Evolutionary conservation across 2,797 vertebrate species (phyloP), one percentile per base, ranked within the genome.

Genomic region (Melanitta fusca): DNA sequence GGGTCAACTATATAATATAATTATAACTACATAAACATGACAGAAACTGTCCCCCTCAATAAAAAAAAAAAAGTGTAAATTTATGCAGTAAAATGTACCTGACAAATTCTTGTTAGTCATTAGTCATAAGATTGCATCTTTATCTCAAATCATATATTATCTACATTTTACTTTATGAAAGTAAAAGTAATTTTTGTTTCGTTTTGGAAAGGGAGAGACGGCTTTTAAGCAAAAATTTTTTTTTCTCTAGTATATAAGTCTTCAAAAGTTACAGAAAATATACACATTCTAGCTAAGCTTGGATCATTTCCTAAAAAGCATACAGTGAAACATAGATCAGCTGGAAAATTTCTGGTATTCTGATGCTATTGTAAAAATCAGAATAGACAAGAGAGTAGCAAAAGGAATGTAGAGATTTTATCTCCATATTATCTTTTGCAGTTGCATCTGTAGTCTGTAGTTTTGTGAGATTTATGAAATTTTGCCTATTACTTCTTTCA

Each of bases 381-480:
- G 43, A 84, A 60, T 6, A 92, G 36, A 66, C 10, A 80, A 91
- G 28, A 70, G 17, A 62, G 6, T 8, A 39, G 3, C 11, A 82
- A 45, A 89, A 85, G 2, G 5, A 80, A 41, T 0, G 0, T 15
- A 34, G 9, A 7, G 13, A 30, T 38, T 87, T 91, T 62, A 10
- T 73, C 27, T 43, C 24, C 18, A 38, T 82, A 88, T 79, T 36
- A 41, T 8, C 21, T 39, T 78, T 77, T 68, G 32, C 10, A 25
- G 14, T 69, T 89, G 69, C 30, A 36, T 49, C 41, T 72, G 32
- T 82, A 74, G 71, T 38, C 8, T 34, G 2, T 24, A 16, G 20
- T 75, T 80, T n/a, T 83, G 30, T 54, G 36, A 69, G 41, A 71
- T 71, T 49, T 57, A 27, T 53, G 18, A 75, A 80, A 64, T 10